Percentiles rank a stretch among this genome's conserved stretches.
phyloP scores from a whole-genome alignment of 1,140 invertebrate species.

The Hyposmocoma kahamanoa region DNA sequence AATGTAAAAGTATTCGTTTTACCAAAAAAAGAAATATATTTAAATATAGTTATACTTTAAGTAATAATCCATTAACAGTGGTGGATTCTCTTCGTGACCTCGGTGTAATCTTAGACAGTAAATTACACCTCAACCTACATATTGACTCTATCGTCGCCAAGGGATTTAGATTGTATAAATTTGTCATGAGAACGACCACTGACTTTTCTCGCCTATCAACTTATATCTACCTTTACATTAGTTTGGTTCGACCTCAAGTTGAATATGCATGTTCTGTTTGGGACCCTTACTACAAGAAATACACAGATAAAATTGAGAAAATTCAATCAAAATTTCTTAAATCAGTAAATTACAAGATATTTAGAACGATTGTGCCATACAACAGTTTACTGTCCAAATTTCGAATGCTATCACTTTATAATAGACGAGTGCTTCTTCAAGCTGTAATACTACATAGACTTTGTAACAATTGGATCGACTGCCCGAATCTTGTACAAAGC shows the following conservation, averaged over 20 bases:
- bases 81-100: neutral
- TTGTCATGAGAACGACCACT: conserved; percentile 9
- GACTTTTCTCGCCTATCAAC: conserved; percentile 8
- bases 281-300: conserved; percentile 15
- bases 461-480: no score
- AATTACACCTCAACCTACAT: conserved; percentile 3
- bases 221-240: conserved; percentile 13
- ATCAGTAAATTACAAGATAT: conserved; percentile 9
- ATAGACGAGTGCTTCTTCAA: neutral
- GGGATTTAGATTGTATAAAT: conserved; percentile 14
- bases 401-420: neutral
- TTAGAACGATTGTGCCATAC: neutral
- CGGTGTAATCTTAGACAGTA: neutral
- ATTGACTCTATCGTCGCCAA: conserved; percentile 13
- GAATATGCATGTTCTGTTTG: conserved; percentile 16
- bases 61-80: neutral
- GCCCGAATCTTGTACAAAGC: no score
- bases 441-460: neutral
- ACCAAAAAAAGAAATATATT: neutral
- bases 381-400: neutral
- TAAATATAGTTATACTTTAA: neutral
- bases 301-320: conserved; percentile 7
- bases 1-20: conserved; percentile 1
- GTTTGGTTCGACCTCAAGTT: conserved; percentile 11
- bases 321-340: conserved; percentile 11